These are phyloP conservation scores for Nannobrachium achirus DNA, from an alignment of 2,113 vertebrate species.

Conservation along the genomic window DNA sequence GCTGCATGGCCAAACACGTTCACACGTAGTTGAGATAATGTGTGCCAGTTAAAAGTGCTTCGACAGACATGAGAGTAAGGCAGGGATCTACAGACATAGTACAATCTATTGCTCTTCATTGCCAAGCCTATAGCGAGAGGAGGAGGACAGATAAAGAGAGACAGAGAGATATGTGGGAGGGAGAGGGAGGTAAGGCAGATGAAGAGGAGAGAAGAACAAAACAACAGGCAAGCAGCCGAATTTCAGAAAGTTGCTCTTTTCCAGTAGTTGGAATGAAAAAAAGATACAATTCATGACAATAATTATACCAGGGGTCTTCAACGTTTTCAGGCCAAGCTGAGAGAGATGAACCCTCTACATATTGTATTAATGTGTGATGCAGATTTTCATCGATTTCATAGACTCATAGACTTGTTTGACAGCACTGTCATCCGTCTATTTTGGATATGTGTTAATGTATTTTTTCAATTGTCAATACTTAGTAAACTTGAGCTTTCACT, in stretches of 20 bases:
- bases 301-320: too few species aligned
- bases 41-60: slow-evolving; percentile 60
- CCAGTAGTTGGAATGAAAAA: slow-evolving; percentile 17
- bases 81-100: slow-evolving; percentile 60
- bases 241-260: slow-evolving; percentile 30
- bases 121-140: slow-evolving; percentile 30
- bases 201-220: neutral
- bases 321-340: too few species aligned
- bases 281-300: slow-evolving; percentile 21
- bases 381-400: too few species aligned
- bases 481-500: too few species aligned
- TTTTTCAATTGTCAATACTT: too few species aligned
- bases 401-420: too few species aligned
- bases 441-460: too few species aligned
- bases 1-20: slow-evolving; percentile 37
- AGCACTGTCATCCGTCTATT: too few species aligned
- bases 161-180: slow-evolving; percentile 13
- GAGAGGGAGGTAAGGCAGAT: slow-evolving; percentile 30
- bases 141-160: neutral
- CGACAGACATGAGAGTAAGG: slow-evolving; percentile 64
- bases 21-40: slow-evolving; percentile 34
- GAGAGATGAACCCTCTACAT: too few species aligned
- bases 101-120: slow-evolving; percentile 65
- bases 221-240: neutral
- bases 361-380: too few species aligned